Percentiles rank a stretch among this genome's conserved stretches.
phyloP scores from a whole-genome alignment of 2,797 vertebrate genomes.

The Pseudochirops cupreus region DNA sequence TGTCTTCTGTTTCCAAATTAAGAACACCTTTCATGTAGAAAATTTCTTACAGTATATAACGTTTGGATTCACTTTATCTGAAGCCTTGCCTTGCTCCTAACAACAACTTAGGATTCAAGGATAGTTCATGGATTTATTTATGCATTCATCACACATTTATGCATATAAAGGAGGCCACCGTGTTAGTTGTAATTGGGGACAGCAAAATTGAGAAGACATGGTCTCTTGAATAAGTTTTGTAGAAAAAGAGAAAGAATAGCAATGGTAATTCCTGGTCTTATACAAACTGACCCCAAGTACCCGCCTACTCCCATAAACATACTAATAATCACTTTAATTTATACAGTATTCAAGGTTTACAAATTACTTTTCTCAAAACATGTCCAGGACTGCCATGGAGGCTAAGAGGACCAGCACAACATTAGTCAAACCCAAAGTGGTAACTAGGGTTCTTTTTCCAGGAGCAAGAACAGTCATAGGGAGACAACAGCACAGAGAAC shows the following conservation, averaged over 20 bases:
- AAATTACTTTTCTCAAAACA: not conserved
- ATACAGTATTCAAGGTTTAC: not conserved
- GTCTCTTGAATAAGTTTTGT: not conserved
- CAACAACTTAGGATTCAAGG: not conserved
- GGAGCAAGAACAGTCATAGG: not conserved
- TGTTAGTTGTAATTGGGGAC: not conserved
- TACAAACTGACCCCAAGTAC: not conserved
- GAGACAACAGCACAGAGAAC: not conserved
- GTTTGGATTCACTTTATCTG: not conserved
- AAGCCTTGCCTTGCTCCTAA: not conserved
- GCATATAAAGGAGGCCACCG: not conserved
- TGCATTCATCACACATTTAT: not conserved
- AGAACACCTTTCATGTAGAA: not conserved
- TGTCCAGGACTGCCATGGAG: not conserved
- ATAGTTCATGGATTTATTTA: not conserved
- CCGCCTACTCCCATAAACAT: not conserved
- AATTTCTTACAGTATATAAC: not conserved
- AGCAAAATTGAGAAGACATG: conserved; percentile 9
- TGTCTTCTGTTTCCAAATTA: not conserved
- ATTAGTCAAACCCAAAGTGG: not conserved
- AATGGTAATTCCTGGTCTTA: not conserved
- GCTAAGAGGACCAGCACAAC: not conserved
- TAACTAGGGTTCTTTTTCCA: not conserved
- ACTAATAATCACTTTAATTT: not conserved
- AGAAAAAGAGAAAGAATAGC: not conserved